Percentiles rank a stretch among this genome's conserved stretches.
These are phyloP conservation scores for Tetragonisca angustula DNA, from an alignment of 2,888 invertebrate genomes.

Conservation along the genomic window DNA sequence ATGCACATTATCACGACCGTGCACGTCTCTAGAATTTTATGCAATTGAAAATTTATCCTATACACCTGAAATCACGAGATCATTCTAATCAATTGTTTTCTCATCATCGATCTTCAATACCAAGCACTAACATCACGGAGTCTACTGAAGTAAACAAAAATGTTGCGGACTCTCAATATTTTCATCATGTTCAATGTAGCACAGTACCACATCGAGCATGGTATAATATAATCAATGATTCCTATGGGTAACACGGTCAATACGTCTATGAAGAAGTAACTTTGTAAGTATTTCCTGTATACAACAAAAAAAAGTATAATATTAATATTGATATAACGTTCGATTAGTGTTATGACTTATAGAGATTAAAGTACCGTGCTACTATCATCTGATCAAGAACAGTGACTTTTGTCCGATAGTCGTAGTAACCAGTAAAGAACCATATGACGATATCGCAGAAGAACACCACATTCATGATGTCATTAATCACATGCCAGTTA, in stretches of 20 bases:
- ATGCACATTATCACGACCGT: slow-evolving; percentile 68
- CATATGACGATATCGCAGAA: slow-evolving; percentile 77
- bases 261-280: slow-evolving; percentile 77
- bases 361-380: slow-evolving; percentile 65
- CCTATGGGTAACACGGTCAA: slow-evolving; percentile 77
- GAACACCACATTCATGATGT: slow-evolving; percentile 75
- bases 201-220: slow-evolving; percentile 66
- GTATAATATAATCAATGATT: slow-evolving; percentile 62
- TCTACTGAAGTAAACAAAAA: slow-evolving; percentile 75
- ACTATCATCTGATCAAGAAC: slow-evolving; percentile 76
- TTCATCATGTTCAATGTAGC: slow-evolving; percentile 76
- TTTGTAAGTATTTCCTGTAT: slow-evolving; percentile 78
- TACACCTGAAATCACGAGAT: slow-evolving; percentile 70
- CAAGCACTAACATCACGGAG: slow-evolving; percentile 76
- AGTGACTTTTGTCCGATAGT: slow-evolving; percentile 73
- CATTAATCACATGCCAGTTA: slow-evolving; percentile 63
- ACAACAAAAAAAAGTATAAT: not conserved
- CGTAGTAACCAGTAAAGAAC: slow-evolving; percentile 82
- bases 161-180: slow-evolving; percentile 77
- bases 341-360: not conserved
- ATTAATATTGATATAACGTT: not conserved
- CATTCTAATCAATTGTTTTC: not conserved
- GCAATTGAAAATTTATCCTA: slow-evolving; percentile 69
- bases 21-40: slow-evolving; percentile 73
- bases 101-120: not conserved